A percentile compares a stretch with the other conserved stretches of the same genome.
Evolutionary conservation across 2,888 invertebrate genomes (phyloP).

Genomic region (Phengaris alcon): DNA sequence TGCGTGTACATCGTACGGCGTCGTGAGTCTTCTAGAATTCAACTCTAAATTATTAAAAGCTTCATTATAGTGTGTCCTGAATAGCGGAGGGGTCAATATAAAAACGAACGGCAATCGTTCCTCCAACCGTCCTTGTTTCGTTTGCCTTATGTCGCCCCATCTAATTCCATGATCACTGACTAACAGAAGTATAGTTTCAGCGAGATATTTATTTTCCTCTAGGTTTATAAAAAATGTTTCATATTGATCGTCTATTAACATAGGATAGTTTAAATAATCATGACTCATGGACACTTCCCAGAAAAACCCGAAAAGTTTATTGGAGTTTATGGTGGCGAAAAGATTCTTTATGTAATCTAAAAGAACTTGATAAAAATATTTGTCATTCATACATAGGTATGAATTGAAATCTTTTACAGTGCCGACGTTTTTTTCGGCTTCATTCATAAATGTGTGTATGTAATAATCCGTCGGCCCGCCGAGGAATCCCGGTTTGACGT

Average conservation of each 20-base stretch:
- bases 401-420: slow-evolving; percentile 79
- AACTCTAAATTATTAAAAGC: slow-evolving; percentile 80
- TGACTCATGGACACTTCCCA: slow-evolving; percentile 91
- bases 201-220: slow-evolving; percentile 68
- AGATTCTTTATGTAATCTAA: slow-evolving; percentile 84
- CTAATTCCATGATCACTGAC: slow-evolving; percentile 94
- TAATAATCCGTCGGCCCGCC: slow-evolving; percentile 89
- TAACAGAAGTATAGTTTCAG: slow-evolving; percentile 83
- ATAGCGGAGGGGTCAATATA: slow-evolving; percentile 84
- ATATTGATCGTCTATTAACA: slow-evolving; percentile 83
- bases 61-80: slow-evolving; percentile 77
- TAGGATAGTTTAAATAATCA: slow-evolving; percentile 86
- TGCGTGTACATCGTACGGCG: slow-evolving; percentile 86
- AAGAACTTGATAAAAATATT: slow-evolving; percentile 82
- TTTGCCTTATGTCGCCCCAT: slow-evolving; percentile 87
- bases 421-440: slow-evolving; percentile 78
- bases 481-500: slow-evolving; percentile 83
- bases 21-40: slow-evolving; percentile 84
- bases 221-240: slow-evolving; percentile 75
- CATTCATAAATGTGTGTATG: slow-evolving; percentile 83
- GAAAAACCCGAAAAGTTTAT: slow-evolving; percentile 86
- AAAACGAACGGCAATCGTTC: slow-evolving; percentile 90
- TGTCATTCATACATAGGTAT: slow-evolving; percentile 82
- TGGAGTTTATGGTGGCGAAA: slow-evolving; percentile 70
- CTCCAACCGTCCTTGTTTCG: slow-evolving; percentile 90